Conservation (phyloP, 2,888 invertebrate species). For the Drosophila eohydei region DNA sequence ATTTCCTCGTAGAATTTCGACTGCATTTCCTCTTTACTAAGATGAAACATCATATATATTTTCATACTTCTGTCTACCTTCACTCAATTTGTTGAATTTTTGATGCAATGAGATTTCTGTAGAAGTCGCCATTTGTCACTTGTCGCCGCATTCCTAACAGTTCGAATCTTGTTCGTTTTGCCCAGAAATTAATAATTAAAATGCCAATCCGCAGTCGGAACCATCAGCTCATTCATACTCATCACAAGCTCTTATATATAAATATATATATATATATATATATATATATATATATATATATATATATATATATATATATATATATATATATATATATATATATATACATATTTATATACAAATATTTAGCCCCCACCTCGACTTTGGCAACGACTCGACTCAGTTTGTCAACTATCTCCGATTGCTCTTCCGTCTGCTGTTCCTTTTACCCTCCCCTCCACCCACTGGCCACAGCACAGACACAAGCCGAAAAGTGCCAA, state of each 20-base stretch:
- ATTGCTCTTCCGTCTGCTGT: constrained; percentile 31
- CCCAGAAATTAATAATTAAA: constrained; percentile 72
- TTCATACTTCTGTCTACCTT: neutral
- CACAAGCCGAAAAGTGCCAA: constrained; percentile 75
- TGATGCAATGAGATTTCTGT: constrained; percentile 2
- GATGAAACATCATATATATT: neutral
- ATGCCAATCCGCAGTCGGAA: constrained; percentile 69
- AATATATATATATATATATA: neutral
- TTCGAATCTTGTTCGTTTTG: constrained; percentile 13
- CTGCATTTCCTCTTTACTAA: neutral
- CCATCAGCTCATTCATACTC: constrained; percentile 55
- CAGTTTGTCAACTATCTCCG: constrained; percentile 64
- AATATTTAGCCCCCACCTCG: constrained; percentile 3
- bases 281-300: neutral
- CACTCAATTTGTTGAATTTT: neutral
- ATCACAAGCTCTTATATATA: constrained; percentile 26
- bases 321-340: neutral
- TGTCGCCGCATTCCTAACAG: constrained; percentile 27
- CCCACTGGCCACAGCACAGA: constrained; percentile 23
- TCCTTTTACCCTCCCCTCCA: constrained; percentile 1
- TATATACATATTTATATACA: neutral
- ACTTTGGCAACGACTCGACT: constrained; percentile 10
- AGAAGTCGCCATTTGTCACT: constrained; percentile 47
- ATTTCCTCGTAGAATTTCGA: neutral
- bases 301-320: neutral